Evolutionary conservation across 2,888 invertebrate genomes (phyloP), one percentile per base, ranked within the genome.

Genomic region (Cyclophora albipunctata): DNA sequence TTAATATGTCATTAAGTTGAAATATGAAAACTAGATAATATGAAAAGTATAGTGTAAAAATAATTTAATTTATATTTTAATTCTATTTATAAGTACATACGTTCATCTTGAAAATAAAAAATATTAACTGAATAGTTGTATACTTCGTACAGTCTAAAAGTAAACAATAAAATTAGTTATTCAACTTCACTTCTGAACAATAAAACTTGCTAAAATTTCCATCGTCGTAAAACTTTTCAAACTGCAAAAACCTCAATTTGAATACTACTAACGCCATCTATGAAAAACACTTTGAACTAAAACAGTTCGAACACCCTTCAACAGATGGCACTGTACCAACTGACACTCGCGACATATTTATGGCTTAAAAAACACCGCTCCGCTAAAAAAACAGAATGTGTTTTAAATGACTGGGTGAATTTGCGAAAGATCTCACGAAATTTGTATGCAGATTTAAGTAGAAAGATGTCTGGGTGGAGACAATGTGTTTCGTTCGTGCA

Each of bases 391-490:
- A 81, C 78, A 75, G 77, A 82, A 83, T 81, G 81, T 81, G 69
- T 82, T 82, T 84, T 82, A 85, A 85, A 85, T 86, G 84, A 85
- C 82, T 81, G 69, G 73, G 79, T 78, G 84, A 85, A 84, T 86
- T 84, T 84, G 81, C 71, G 73, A 75, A 79, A 77, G 81, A 83
- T 81, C 78, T 82, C 79, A 76, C 82, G 81, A 84, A 43, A 82
- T 83, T 81, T 83, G 81, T 82, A 82, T 82, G 80, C 76, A 82
- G 82, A 83, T 82, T 82, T 79, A 82, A 75, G 78, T 71, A 81
- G 81, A 79, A 76, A 79, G 79, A 79, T 75, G 78, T 80, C 75
- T 78, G 72, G 67, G 66, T 67, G 67, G 69, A 71, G 70, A 74
- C 75, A 78, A 75, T 77, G 74, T 79, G 76, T 81, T 81, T 80